Percentiles rank a stretch among this genome's conserved stretches.
Conservation (phyloP, 2,888 invertebrate species). For the Eilema depressum region DNA sequence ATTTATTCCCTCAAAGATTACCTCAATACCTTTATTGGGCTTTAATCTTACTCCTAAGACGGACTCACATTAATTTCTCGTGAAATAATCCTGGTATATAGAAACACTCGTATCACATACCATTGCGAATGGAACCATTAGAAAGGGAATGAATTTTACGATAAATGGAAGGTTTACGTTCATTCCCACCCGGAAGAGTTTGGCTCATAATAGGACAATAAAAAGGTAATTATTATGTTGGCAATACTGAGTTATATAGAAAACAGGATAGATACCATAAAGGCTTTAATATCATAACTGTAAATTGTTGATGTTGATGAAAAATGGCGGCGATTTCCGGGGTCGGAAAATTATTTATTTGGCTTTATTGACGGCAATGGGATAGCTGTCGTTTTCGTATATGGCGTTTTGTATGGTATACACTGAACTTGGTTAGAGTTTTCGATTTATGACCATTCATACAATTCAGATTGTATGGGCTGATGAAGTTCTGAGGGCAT, state of each 20-base stretch:
- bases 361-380: conserved; percentile 9
- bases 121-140: conserved; percentile 45
- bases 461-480: no score
- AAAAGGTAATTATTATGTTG: conserved; percentile 55
- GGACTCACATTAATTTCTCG: conserved; percentile 36
- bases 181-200: conserved; percentile 50
- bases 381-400: conserved; percentile 5
- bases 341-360: conserved; percentile 13
- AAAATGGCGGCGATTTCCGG: conserved; percentile 17
- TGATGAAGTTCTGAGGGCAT: no score
- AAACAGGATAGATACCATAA: conserved; percentile 43
- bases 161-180: conserved; percentile 37
- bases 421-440: not conserved
- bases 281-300: conserved; percentile 47
- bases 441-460: no score
- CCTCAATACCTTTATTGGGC: conserved; percentile 9
- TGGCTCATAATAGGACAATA: conserved; percentile 44
- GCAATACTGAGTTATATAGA: conserved; percentile 45
- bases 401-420: conserved; percentile 1
- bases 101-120: conserved; percentile 42
- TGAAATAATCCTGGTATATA: conserved; percentile 45
- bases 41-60: conserved; percentile 16
- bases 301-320: conserved; percentile 36
- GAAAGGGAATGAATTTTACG: conserved; percentile 49
- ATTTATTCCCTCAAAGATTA: conserved; percentile 16